Base-by-base conservation (phyloP, 2,888 invertebrate species). In the Clusia tigrina region DNA sequence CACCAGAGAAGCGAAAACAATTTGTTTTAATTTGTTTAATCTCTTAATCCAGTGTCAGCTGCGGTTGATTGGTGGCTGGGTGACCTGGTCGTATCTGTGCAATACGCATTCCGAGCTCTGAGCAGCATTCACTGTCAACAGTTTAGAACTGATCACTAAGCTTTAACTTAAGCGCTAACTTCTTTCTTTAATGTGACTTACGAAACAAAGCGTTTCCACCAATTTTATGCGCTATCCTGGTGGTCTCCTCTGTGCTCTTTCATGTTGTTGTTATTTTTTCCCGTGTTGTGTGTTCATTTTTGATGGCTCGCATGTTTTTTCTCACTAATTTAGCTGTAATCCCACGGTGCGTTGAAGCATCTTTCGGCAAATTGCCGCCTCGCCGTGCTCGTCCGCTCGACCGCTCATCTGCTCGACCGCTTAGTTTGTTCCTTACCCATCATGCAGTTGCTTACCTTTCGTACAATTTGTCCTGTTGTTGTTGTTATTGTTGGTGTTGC, bases 11-110 rank as follows among this genome's bases (percentile, higher is more conserved):
- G 22, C 48, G 76, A 77, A 77, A 74, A 73, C 77, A 78, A 77
- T 77, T 77, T 77, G 77, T 77, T 77, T 78, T 77, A 78, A 77
- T 77, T 78, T 77, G 76, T 74, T 77, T 78, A 77, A 77, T 78
- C 77, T 77, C 77, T 78, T 77, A 77, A 77, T 77, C 77, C 75
- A 38, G n/a, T 48, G 54, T 38, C 58, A 46, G 60, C 23, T 23
- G 18, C 48, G 23, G 48, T n/a, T 9, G 42, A 15, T 42, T n/a
- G n/a, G n/a, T n/a, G n/a, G n/a, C n/a, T n/a, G n/a, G n/a, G n/a
- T n/a, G n/a, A n/a, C n/a, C n/a, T n/a, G 20, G 48, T n/a, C 3
- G 42, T 17, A n/a, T 6, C 42, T 42, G 42, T 17, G 42, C 42
- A 53, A 60, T 70, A 22, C 61, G 55, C n/a, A 22, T 22, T 22